Conservation (phyloP, 1,140 invertebrate species). For the Ladona fulva region DNA sequence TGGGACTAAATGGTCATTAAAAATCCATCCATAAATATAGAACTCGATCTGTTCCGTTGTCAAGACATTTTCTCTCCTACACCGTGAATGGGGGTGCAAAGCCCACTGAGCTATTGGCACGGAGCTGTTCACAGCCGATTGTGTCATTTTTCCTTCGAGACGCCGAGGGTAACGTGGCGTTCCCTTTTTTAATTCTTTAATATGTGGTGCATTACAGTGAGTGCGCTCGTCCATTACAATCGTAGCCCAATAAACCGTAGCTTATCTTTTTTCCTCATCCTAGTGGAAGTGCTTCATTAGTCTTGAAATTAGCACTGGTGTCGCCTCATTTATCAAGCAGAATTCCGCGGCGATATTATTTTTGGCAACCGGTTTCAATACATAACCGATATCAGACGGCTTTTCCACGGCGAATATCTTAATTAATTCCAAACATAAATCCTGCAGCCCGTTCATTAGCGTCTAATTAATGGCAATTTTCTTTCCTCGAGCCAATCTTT, state of each 20-base stretch:
- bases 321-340: background rate
- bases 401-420: background rate
- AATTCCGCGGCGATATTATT: background rate
- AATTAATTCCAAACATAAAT: background rate
- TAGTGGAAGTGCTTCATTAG: background rate
- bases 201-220: background rate
- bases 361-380: conserved; percentile 1
- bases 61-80: no score
- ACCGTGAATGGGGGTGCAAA: no score
- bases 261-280: background rate
- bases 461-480: conserved; percentile 2
- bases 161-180: no score
- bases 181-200: background rate
- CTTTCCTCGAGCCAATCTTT: background rate
- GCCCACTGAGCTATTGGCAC: no score
- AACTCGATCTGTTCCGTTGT: no score
- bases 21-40: no score
- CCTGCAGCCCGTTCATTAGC: background rate
- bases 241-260: background rate
- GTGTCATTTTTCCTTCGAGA: no score
- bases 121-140: no score
- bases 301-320: background rate
- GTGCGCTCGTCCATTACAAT: background rate
- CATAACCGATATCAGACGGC: background rate
- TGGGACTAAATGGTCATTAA: no score